Percentiles rank a stretch among this genome's conserved stretches.
Conservation (phyloP, 2,888 invertebrate species). For the Leptarthrus brevirostris region DNA sequence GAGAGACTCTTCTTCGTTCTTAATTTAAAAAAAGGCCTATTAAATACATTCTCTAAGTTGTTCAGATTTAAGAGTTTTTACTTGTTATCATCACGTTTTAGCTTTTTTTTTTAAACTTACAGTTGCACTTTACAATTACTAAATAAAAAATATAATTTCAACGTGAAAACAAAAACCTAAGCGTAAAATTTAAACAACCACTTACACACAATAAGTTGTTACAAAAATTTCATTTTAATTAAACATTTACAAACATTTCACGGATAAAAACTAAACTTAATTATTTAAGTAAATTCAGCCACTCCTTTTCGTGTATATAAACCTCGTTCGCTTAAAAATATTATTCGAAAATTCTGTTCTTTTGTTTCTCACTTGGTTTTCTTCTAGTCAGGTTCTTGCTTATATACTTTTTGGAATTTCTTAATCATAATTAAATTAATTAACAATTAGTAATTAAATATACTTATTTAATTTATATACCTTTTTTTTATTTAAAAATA, state of each 20-base stretch:
- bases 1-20: not conserved
- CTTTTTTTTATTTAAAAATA: conserved; percentile 43
- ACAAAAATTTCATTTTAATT: conserved; percentile 32
- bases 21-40: not conserved
- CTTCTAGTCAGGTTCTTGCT: conserved; percentile 25
- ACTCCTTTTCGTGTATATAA: conserved; percentile 35
- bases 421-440: conserved; percentile 42
- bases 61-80: not conserved
- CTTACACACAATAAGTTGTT: conserved; percentile 45
- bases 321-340: conserved; percentile 41
- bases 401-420: conserved; percentile 28
- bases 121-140: conserved; percentile 24
- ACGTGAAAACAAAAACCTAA: conserved; percentile 27
- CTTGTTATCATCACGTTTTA: conserved; percentile 16
- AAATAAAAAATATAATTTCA: not conserved
- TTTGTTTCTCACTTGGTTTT: not conserved
- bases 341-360: conserved; percentile 36
- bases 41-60: not conserved
- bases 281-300: conserved; percentile 47
- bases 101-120: conserved; percentile 21
- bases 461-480: conserved; percentile 41
- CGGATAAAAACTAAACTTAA: conserved; percentile 42
- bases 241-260: conserved; percentile 44
- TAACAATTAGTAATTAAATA: conserved; percentile 47
- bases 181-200: conserved; percentile 33